Percentiles rank a stretch among this genome's conserved stretches.
Evolutionary conservation across 2,888 invertebrate species (phyloP).

Genomic region (Plusia festucae): DNA sequence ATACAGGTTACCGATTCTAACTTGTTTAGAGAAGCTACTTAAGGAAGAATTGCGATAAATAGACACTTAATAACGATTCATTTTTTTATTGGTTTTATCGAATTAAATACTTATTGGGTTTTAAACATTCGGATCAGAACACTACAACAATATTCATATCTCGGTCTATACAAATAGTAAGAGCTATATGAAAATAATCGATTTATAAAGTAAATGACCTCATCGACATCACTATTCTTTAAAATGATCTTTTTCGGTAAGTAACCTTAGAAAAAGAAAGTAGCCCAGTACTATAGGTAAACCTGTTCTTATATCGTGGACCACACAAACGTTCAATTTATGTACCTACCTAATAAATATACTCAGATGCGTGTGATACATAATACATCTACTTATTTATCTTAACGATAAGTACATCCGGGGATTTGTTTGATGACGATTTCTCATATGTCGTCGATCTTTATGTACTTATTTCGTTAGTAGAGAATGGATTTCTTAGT

Average conservation of each 20-base stretch:
- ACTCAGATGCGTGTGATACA: background rate
- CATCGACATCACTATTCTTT: no score
- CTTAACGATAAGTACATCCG: slow-evolving; percentile 31
- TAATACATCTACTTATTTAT: slow-evolving; percentile 4
- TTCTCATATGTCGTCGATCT: slow-evolving; percentile 24
- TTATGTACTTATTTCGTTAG: slow-evolving; percentile 10
- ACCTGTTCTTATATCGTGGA: background rate
- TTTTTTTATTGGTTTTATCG: background rate
- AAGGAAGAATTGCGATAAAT: background rate
- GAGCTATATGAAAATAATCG: background rate
- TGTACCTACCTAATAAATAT: background rate
- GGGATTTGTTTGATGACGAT: slow-evolving; percentile 17
- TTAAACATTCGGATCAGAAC: background rate
- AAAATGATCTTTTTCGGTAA: background rate
- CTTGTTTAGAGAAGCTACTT: background rate
- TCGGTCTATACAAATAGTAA: background rate
- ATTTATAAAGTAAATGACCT: no score
- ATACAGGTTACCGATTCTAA: background rate
- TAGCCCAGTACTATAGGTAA: background rate
- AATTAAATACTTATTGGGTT: background rate
- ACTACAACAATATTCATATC: background rate
- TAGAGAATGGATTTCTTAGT: slow-evolving; percentile 22
- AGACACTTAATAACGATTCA: background rate
- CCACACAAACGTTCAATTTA: background rate
- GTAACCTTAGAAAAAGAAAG: background rate